These are phyloP conservation scores for Chrysolina haemoptera DNA, from an alignment of 2,888 invertebrate genomes.

Conservation along the genomic window DNA sequence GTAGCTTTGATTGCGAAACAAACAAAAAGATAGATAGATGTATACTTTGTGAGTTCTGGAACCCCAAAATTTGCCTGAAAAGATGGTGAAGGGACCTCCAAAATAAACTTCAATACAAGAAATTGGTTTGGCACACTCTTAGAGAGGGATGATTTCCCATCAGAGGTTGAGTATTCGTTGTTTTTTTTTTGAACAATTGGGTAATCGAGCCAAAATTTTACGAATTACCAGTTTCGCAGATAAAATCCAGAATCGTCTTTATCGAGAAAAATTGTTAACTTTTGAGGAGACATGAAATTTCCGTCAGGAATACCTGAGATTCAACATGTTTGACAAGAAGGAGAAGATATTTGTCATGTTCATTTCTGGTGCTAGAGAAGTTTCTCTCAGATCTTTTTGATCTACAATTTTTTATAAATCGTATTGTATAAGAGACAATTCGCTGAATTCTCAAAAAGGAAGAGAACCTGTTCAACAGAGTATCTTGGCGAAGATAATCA, in stretches of 20 bases:
- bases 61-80: slow-evolving; percentile 8
- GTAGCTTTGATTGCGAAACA: neutral
- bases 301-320: neutral
- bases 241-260: neutral
- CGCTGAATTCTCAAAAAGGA: too few relatives aligned
- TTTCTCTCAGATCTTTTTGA: too few relatives aligned
- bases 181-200: neutral
- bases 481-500: too few relatives aligned
- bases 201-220: neutral
- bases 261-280: neutral
- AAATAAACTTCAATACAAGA: neutral
- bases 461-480: too few relatives aligned
- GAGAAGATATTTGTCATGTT: neutral
- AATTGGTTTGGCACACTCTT: neutral
- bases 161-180: too few relatives aligned
- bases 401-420: too few relatives aligned
- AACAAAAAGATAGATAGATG: neutral
- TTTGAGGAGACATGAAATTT: neutral
- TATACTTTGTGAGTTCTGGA: neutral
- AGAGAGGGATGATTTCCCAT: too few relatives aligned
- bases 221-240: neutral
- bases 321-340: neutral
- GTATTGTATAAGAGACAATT: too few relatives aligned
- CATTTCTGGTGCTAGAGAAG: neutral
- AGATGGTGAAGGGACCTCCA: slow-evolving; percentile 9